A percentile compares a stretch with the other conserved stretches of the same genome.
Evolutionary conservation across 1,140 invertebrate genomes (phyloP).

Genomic region (Grapholita molesta): DNA sequence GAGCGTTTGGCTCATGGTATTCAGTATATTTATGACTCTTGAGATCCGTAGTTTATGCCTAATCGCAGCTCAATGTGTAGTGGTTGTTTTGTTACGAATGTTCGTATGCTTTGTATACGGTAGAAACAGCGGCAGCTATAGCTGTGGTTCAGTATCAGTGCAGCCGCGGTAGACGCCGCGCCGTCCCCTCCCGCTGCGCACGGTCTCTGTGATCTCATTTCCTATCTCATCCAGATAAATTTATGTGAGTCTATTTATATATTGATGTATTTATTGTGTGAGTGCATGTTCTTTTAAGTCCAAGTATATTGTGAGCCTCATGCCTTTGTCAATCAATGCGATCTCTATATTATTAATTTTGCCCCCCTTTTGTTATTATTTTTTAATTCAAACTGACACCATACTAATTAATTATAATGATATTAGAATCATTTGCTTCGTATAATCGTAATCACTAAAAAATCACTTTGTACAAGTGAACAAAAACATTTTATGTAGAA

Average conservation of each 20-base stretch:
- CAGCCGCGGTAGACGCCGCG: conserved; percentile 43
- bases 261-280: conserved; percentile 7
- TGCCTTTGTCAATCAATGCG: too few relatives aligned
- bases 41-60: not conserved
- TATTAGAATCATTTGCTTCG: too few relatives aligned
- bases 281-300: not conserved
- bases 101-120: not conserved
- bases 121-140: not conserved
- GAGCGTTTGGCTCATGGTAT: not conserved
- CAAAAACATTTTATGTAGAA: too few relatives aligned
- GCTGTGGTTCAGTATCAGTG: conserved; percentile 43
- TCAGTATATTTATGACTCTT: not conserved
- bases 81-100: not conserved
- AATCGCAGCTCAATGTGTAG: not conserved
- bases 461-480: too few relatives aligned
- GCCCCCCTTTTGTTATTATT: not conserved
- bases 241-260: conserved; percentile 44
- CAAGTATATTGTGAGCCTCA: not conserved
- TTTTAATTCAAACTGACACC: too few relatives aligned
- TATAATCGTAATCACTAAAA: too few relatives aligned
- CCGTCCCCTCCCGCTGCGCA: conserved; percentile 23
- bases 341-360: not conserved
- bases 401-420: too few relatives aligned
- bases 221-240: conserved; percentile 35
- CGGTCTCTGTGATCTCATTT: conserved; percentile 48